Conservation (phyloP, 2,113 vertebrate species). For the Heterotilapia buettikoferi region DNA sequence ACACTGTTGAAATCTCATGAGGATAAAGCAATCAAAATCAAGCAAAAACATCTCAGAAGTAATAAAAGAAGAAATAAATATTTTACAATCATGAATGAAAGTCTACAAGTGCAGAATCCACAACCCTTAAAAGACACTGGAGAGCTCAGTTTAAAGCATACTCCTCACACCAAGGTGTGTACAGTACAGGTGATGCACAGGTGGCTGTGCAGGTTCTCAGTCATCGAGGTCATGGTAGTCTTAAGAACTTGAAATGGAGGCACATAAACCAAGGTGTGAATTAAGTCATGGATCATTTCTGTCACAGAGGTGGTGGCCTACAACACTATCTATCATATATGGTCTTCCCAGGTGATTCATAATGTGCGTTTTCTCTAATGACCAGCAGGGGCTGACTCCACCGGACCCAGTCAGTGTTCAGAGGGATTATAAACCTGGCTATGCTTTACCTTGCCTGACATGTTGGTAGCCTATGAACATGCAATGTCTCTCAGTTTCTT, state of each 20-base stretch:
- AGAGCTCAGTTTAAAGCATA: not conserved
- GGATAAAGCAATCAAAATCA: not conserved
- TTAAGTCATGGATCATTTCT: rapidly evolving
- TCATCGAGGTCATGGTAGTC: not conserved
- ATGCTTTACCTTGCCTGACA: not conserved
- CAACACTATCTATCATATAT: not conserved
- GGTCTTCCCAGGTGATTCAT: not conserved
- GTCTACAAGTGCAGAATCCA: not conserved
- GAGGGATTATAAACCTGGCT: rapidly evolving
- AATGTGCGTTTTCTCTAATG: not conserved
- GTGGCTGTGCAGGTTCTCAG: not conserved
- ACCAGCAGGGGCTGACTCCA: not conserved
- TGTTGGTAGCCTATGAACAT: not conserved
- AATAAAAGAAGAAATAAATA: not conserved
- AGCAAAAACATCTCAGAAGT: not conserved
- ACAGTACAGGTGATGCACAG: not conserved
- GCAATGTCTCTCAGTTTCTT: not conserved
- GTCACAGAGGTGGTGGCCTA: not conserved
- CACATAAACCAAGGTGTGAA: not conserved
- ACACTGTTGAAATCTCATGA: not conserved
- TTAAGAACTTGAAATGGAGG: not conserved
- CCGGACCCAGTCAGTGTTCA: not conserved
- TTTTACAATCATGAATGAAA: not conserved
- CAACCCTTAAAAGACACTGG: not conserved
- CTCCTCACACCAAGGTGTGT: not conserved